These are phyloP conservation scores for Eucidaris tribuloides DNA, from an alignment of 35 echinoderm and acorn worm genomes.

Conservation along the genomic window DNA sequence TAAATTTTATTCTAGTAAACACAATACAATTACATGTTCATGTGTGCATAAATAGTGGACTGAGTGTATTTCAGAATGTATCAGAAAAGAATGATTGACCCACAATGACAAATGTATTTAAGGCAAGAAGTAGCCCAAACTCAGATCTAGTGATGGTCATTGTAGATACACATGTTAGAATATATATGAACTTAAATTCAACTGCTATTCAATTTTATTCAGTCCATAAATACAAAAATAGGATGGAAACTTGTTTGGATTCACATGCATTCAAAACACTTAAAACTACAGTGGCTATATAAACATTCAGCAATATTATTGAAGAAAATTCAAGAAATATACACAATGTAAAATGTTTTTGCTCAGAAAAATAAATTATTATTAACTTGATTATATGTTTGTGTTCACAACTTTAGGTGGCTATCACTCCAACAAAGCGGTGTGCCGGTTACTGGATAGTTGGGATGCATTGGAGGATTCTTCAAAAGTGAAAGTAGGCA, in stretches of 20 bases:
- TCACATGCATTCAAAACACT: not conserved
- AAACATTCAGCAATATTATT: not conserved
- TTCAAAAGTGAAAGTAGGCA: slow-evolving; percentile 24
- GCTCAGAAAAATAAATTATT: not conserved
- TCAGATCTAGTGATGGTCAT: too few relatives aligned
- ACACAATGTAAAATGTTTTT: not conserved
- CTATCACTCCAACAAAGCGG: slow-evolving; percentile 21
- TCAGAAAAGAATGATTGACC: too few relatives aligned
- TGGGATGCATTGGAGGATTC: slow-evolving; percentile 27
- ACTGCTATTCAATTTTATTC: too few relatives aligned
- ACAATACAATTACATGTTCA: too few relatives aligned
- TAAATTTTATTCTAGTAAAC: too few relatives aligned
- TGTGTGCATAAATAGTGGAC: too few relatives aligned
- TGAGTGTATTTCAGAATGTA: too few relatives aligned
- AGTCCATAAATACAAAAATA: too few relatives aligned
- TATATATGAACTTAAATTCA: too few relatives aligned
- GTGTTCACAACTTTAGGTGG: not conserved
- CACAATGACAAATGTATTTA: too few relatives aligned
- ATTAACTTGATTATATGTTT: not conserved
- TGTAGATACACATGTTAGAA: too few relatives aligned
- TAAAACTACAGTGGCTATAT: not conserved
- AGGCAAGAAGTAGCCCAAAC: too few relatives aligned
- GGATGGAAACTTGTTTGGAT: not conserved
- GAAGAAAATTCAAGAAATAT: not conserved
- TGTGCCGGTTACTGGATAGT: not conserved